phyloP scores from a whole-genome alignment of 2,113 vertebrate genomes.

The Isurus oxyrinchus region DNA sequence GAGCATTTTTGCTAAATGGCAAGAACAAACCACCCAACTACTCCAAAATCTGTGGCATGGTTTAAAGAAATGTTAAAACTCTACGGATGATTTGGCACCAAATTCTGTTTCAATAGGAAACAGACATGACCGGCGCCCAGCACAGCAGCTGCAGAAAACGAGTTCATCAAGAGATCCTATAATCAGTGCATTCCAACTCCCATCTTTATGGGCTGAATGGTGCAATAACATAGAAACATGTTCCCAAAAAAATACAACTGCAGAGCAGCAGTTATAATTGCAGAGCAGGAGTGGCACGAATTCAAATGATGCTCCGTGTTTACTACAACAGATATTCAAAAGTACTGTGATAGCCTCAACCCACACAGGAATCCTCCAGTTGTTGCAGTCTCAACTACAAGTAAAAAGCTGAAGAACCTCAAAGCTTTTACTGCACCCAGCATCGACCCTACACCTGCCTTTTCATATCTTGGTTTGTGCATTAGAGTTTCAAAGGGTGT shows the following conservation, averaged over 20 bases:
- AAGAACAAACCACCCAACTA: background rate
- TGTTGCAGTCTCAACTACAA: background rate
- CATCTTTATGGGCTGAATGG: background rate
- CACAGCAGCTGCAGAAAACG: background rate
- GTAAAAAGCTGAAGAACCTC: background rate
- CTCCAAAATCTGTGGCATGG: background rate
- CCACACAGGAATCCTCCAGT: background rate
- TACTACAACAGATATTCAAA: background rate
- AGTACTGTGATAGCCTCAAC: background rate
- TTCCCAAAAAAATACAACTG: background rate
- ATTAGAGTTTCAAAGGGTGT: background rate
- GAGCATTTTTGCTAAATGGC: background rate
- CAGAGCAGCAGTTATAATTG: background rate
- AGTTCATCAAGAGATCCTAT: background rate
- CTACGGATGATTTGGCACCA: background rate
- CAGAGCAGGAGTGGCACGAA: background rate
- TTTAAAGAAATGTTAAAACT: background rate
- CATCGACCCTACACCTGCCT: background rate
- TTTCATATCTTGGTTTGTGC: background rate
- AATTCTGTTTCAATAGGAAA: constrained; percentile 11
- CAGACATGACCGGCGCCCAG: background rate
- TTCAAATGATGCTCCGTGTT: background rate
- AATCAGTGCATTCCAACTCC: background rate
- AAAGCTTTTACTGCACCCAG: background rate
- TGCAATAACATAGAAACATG: background rate